phyloP scores from a whole-genome alignment of 2,113 vertebrate genomes.

The Cebus imitator region DNA sequence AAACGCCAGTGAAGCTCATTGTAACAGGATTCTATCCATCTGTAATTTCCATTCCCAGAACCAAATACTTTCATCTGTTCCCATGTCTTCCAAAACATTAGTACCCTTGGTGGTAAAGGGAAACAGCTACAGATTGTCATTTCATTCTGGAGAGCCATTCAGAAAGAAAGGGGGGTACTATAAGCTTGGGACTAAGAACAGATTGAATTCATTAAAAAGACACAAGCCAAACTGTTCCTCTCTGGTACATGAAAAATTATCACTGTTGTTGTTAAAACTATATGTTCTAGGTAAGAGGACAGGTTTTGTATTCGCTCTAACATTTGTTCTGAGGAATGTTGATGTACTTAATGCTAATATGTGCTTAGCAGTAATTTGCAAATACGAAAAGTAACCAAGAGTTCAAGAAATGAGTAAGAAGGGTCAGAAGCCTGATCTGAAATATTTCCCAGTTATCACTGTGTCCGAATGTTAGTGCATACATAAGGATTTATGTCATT shows the following conservation, averaged over 20 bases:
- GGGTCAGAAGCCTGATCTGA: not conserved
- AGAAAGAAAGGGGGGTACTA: constrained; percentile 49
- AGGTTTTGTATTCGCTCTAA: constrained; percentile 70
- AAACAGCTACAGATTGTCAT: constrained; percentile 59
- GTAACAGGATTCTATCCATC: constrained; percentile 26
- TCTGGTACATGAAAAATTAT: constrained; percentile 66
- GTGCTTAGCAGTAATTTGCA: constrained; percentile 56
- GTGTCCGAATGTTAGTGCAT: not conserved
- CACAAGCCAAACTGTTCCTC: constrained; percentile 74
- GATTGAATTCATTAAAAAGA: constrained; percentile 73
- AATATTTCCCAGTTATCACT: not conserved
- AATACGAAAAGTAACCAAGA: constrained; percentile 57
- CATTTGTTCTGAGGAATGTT: constrained; percentile 71
- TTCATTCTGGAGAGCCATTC: constrained; percentile 63
- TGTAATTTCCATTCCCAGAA: constrained; percentile 30
- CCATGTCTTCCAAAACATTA: constrained; percentile 15
- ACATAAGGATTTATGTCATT: not conserved
- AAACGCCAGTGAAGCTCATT: not conserved
- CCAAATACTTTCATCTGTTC: constrained; percentile 54
- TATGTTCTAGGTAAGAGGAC: constrained; percentile 77
- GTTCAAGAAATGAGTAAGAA: constrained; percentile 30
- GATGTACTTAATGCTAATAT: constrained; percentile 9
- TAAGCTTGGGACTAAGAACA: constrained; percentile 58
- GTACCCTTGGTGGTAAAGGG: constrained; percentile 28
- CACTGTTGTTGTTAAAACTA: constrained; percentile 69